Evolutionary conservation across 2,888 invertebrate species (phyloP).

Genomic region (Onchidella celtica): DNA sequence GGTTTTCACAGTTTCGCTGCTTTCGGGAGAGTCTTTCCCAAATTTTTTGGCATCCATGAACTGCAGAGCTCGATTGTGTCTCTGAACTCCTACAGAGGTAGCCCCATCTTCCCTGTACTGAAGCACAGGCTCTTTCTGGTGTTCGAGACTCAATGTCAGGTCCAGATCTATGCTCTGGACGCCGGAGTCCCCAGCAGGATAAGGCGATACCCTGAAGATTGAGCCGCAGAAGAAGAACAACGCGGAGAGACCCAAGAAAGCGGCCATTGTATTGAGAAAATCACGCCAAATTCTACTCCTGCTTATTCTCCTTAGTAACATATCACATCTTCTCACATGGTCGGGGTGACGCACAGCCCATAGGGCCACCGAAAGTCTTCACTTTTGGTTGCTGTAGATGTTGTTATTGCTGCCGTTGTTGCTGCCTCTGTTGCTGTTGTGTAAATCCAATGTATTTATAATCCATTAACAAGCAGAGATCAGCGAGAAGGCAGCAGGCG

Average conservation of each 20-base stretch:
- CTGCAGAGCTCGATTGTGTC: slow-evolving; percentile 22
- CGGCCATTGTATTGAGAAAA: slow-evolving; percentile 34
- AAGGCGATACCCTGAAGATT: neutral
- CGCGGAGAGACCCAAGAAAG: neutral
- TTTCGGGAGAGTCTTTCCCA: neutral
- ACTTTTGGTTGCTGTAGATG: too few species aligned
- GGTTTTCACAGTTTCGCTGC: neutral
- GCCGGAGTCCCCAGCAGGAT: neutral
- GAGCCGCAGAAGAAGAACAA: slow-evolving; percentile 29
- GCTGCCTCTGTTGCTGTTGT: too few species aligned
- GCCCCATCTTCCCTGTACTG: neutral
- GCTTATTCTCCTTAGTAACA: neutral
- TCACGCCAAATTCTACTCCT: slow-evolving; percentile 9
- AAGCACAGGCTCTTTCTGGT: neutral
- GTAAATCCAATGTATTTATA: too few species aligned
- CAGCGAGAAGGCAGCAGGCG: neutral
- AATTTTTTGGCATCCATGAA: slow-evolving; percentile 5
- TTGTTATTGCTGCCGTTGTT: too few species aligned
- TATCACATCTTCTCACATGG: neutral
- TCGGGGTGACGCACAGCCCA: neutral
- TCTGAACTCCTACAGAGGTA: neutral
- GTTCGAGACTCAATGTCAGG: too few species aligned
- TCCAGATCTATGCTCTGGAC: neutral
- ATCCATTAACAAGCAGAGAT: too few species aligned
- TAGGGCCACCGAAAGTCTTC: too few species aligned